Base-by-base conservation (phyloP, 37 sponge, comb jelly and placozoan species). In the Halichondria panicea region DNA sequence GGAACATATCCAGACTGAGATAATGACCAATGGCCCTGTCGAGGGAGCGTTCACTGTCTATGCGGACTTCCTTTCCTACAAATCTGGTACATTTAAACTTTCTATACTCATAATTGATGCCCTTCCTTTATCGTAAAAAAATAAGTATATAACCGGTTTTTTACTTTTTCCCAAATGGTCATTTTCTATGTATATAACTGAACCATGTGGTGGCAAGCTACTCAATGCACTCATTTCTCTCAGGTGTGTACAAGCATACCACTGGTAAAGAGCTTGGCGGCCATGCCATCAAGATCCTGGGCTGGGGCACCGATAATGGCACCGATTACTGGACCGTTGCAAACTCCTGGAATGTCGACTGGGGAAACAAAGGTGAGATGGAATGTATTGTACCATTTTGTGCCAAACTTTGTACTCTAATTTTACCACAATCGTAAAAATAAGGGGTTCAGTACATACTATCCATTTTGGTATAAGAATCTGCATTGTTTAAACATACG, bases 11-110 rank as follows among this genome's bases (percentile, higher is more conserved):
- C 92, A 90, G 72, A 90, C 93, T 7, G 99, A 98, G 76, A 95
- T 98, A 28, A 91, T 93, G 89, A 95, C 66, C 27, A 95, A 98
- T 76, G 99, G 99, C 31, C 99, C 99, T 12, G 96, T 98, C 13
- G 99, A 98, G 82, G 96, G 73, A 2, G 80, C 94, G 30, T 93
- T 95, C 64, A 79, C 55, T 4, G 99, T 98, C 46, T 98, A 98
- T 75, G 37, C 60, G 21, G 99, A 98, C 77, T 98, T 98, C 79
- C 84, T 81, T 22, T 84, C 85, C 4, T 98, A 98, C 81, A 93
- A 88, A 68, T 54, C 79, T 37, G 99, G 99, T 91, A 21, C 39
- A 80, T 43, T n/a, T 48, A 62, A 28, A 12, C 8, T 2, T 4
- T 25, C 39, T 52, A 44, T 30, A 34, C 24, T 39, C 24, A 5